These are phyloP conservation scores for Peromyscus nudipes DNA, from an alignment of 2,797 vertebrate genomes.

Conservation along the genomic window DNA sequence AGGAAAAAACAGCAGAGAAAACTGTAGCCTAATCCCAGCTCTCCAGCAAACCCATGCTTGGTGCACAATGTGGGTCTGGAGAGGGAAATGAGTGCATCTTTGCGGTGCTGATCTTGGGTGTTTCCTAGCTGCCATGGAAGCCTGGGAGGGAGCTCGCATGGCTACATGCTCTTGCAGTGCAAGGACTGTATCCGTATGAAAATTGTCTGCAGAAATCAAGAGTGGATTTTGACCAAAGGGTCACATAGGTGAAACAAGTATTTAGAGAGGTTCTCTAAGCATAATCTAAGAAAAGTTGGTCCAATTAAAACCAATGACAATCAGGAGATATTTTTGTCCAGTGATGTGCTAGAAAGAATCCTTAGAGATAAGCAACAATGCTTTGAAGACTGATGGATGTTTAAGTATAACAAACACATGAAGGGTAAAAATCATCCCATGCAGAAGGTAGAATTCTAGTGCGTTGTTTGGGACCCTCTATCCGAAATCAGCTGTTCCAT, in stretches of 20 bases:
- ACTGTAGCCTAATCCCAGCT: not conserved
- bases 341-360: not conserved
- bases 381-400: not conserved
- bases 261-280: not conserved
- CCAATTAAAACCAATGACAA: not conserved
- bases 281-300: constrained; percentile 25
- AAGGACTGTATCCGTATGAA: not conserved
- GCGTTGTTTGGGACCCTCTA: not conserved
- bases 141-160: not conserved
- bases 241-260: not conserved
- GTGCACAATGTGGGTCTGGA: not conserved
- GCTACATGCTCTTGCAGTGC: not conserved
- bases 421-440: not conserved
- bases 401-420: not conserved
- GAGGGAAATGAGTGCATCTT: not conserved
- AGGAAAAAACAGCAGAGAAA: not conserved
- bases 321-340: not conserved
- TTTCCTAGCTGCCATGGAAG: not conserved
- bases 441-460: not conserved
- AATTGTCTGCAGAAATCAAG: constrained; percentile 6
- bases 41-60: not conserved
- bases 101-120: not conserved
- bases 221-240: not conserved
- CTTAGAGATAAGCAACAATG: not conserved
- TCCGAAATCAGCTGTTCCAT: not conserved